Percentiles rank a stretch among this genome's conserved stretches.
These are phyloP conservation scores for Chelidonichthys spinosus DNA, from an alignment of 2,797 vertebrate species.

Conservation along the genomic window DNA sequence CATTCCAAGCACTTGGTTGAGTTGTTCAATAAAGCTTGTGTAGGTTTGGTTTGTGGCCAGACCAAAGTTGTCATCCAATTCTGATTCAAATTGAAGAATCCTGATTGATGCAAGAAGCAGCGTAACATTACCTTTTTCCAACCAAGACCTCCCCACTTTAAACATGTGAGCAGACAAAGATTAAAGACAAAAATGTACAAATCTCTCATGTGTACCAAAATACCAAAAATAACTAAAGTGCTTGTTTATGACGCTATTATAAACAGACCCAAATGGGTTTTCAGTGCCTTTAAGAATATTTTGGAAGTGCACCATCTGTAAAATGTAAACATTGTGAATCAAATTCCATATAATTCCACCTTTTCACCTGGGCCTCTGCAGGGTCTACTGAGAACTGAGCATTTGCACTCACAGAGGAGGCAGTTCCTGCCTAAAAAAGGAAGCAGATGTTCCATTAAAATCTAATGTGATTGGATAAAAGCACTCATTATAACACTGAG, in stretches of 20 bases:
- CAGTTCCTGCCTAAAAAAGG: conserved; percentile 46
- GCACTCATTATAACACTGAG: conserved; percentile 70
- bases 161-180: not conserved
- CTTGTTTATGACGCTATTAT: not conserved
- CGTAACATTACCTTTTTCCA: not conserved
- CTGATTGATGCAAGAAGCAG: not conserved
- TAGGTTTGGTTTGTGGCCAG: not conserved
- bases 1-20: not conserved
- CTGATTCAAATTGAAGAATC: not conserved
- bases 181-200: not conserved
- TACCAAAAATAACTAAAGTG: not conserved
- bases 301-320: conserved; percentile 1
- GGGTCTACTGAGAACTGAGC: conserved; percentile 30
- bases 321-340: conserved; percentile 5
- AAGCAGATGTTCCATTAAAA: conserved; percentile 82
- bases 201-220: not conserved
- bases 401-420: conserved; percentile 47
- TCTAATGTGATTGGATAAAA: conserved; percentile 78
- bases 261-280: not conserved
- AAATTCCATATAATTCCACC: not conserved
- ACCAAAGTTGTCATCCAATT: not conserved
- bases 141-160: not conserved
- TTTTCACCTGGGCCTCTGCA: conserved; percentile 28
- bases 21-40: not conserved
- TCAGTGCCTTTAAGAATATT: not conserved